These are phyloP conservation scores for Drosophila peninsularis DNA, from an alignment of 2,888 invertebrate genomes.

Conservation along the genomic window DNA sequence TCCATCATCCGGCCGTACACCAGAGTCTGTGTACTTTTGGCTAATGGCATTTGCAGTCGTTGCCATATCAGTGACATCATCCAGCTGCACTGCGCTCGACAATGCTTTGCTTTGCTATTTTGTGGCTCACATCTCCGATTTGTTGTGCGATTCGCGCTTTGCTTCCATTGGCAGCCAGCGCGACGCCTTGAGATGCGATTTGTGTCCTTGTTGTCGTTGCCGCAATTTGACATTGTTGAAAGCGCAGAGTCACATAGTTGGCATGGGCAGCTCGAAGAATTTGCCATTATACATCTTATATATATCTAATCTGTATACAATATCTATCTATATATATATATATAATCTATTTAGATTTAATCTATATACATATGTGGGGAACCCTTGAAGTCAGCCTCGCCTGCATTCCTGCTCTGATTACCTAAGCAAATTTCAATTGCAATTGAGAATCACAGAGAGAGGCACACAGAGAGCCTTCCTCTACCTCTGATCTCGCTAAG, in stretches of 20 bases:
- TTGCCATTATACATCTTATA: background rate
- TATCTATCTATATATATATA: too few relatives aligned
- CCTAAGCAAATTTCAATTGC: too few relatives aligned
- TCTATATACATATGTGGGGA: too few relatives aligned
- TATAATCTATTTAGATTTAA: too few relatives aligned
- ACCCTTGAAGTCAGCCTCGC: background rate
- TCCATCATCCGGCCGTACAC: background rate
- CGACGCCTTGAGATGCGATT: slow-evolving; percentile 44
- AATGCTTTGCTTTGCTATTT: slow-evolving; percentile 15
- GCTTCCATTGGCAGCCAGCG: slow-evolving; percentile 33
- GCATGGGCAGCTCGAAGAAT: slow-evolving; percentile 16
- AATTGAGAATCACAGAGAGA: too few relatives aligned
- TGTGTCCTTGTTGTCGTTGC: slow-evolving; percentile 46
- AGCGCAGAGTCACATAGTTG: slow-evolving; percentile 43
- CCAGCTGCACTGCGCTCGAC: slow-evolving; percentile 17
- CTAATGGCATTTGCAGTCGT: slow-evolving; percentile 23
- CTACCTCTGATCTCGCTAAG: background rate
- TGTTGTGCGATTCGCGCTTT: slow-evolving; percentile 17
- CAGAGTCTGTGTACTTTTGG: background rate
- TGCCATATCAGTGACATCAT: slow-evolving; percentile 28
- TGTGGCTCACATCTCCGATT: slow-evolving; percentile 22
- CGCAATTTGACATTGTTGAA: slow-evolving; percentile 63
- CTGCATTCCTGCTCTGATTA: too few relatives aligned
- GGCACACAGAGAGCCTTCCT: too few relatives aligned
- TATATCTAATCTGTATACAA: too few relatives aligned